Base-by-base conservation (phyloP, 1,140 invertebrate species). In the Neodiprion fabricii region DNA sequence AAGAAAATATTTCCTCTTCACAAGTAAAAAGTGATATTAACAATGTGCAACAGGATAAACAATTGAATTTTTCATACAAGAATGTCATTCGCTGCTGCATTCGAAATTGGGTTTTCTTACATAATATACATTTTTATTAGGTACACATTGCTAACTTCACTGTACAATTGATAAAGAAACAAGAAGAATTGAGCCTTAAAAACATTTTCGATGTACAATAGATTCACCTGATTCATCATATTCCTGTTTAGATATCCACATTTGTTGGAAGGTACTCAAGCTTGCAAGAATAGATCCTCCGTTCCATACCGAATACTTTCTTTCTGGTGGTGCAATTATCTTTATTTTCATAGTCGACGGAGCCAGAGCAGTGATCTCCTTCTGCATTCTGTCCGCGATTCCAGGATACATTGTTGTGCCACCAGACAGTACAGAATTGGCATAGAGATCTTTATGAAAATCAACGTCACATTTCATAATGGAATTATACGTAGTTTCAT, bases 391-490 rank as follows among this genome's bases (percentile, higher is more conserved):
- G 82, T 96, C 95, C 79, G 95, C 94, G 82, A 95, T 94, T 80
- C 94, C 95, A 17, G 92, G 92, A 85, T 94, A 94, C 93, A 94
- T 94, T 71, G 93, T 94, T 79, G 93, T 93, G 79, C 93, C 93
- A 81, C 96, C 96, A 70, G 96, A 97, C 66, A 97, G 87, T 65
- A 97, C 96, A 66, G 94, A 96, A 91, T 97, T 97, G 82, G 96
- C 95, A 86, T 97, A 97, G 85, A 97, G 89, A 88, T 97, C 96
- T 90, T 96, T 96, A 86, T 95, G 91, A 88, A 96, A 96, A 83
- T 96, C 95, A 1, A 96, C 95, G 84, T 97, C 96, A 86, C 96
- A 97, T 90, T 97, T 97, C 96, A 97, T 97, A 89, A 98, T 97
- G 68, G 95, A 96, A 90, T 97, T 97, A 91, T 96, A 97, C 72